Percentiles rank a stretch among this genome's conserved stretches.
These are phyloP conservation scores for Hyphantria cunea DNA, from an alignment of 1,140 invertebrate genomes.

Conservation along the genomic window DNA sequence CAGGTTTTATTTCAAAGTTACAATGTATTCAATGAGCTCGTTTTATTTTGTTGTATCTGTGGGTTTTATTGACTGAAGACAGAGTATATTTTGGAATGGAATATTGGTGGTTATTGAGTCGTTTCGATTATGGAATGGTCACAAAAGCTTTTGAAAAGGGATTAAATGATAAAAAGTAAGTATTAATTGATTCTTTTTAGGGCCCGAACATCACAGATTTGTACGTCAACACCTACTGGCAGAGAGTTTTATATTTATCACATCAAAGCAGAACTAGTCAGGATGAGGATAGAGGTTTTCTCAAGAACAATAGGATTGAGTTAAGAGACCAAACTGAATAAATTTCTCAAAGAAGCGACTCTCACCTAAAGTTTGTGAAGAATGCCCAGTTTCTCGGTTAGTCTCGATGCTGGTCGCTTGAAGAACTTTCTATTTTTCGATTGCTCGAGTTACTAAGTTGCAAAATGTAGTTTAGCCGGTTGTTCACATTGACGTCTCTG, in stretches of 20 bases:
- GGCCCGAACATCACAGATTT: too few species aligned
- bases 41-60: constrained; percentile 1
- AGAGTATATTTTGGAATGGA: too few species aligned
- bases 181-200: too few species aligned
- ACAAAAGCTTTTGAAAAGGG: too few species aligned
- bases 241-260: too few species aligned
- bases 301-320: constrained; percentile 32
- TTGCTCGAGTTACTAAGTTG: constrained; percentile 75
- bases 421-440: constrained; percentile 78
- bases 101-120: too few species aligned
- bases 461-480: constrained; percentile 70
- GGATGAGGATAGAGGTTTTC: background rate
- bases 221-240: too few species aligned
- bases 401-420: constrained; percentile 54
- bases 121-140: background rate
- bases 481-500: constrained; percentile 59
- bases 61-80: background rate
- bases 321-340: constrained; percentile 62
- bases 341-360: constrained; percentile 58
- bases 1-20: constrained; percentile 4
- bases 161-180: too few species aligned
- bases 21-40: constrained; percentile 1
- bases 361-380: constrained; percentile 71
- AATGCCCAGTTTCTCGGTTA: constrained; percentile 75
- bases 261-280: too few species aligned